Conservation (phyloP, 2,113 vertebrate genomes). For the Misgurnus anguillicaudatus region DNA sequence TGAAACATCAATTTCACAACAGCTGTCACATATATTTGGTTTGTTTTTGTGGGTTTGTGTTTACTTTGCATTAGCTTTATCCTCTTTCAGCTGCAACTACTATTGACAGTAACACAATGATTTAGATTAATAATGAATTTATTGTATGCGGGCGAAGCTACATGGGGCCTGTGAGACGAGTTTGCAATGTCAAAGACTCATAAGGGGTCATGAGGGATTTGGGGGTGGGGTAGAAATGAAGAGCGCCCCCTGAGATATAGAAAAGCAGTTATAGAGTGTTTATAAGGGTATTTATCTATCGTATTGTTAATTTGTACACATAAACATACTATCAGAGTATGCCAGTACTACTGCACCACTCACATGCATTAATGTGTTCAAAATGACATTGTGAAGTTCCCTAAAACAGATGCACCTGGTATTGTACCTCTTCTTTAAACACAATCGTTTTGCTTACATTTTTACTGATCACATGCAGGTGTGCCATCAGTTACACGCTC, state of each 20-base stretch:
- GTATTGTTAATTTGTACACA: background rate
- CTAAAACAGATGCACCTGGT: background rate
- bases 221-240: constrained; percentile 9
- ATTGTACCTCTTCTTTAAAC: background rate
- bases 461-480: constrained; percentile 35
- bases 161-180: background rate
- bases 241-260: background rate
- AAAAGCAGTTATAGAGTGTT: background rate
- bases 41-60: background rate
- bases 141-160: background rate
- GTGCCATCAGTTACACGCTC: constrained; percentile 23
- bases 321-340: too few relatives aligned
- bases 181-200: background rate
- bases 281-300: background rate
- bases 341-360: background rate
- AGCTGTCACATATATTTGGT: background rate
- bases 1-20: too few relatives aligned
- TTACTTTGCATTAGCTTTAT: background rate
- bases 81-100: background rate
- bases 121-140: background rate
- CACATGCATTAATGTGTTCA: background rate
- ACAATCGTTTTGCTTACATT: background rate
- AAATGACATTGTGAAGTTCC: background rate
- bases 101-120: background rate
- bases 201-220: constrained; percentile 34